Percentiles rank a stretch among this genome's conserved stretches.
These are phyloP conservation scores for Calephelis virginiensis DNA, from an alignment of 1,140 invertebrate genomes.

Conservation along the genomic window DNA sequence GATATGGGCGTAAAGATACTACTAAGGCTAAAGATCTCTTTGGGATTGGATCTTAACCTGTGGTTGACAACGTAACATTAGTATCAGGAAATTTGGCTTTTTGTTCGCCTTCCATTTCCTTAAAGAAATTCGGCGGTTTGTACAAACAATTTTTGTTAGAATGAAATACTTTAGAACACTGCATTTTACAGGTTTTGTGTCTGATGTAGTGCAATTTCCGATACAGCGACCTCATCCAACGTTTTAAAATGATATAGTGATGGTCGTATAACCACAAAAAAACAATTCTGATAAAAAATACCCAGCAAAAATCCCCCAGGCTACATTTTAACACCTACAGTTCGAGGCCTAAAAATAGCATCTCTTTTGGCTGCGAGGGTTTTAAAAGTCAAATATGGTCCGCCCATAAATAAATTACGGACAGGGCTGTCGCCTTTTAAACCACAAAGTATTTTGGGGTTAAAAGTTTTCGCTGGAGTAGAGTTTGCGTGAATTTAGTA, in stretches of 20 bases:
- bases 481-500: background rate
- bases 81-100: too few relatives aligned
- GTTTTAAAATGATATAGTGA: background rate
- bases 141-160: too few relatives aligned
- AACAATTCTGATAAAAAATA: background rate
- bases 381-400: conserved; percentile 17
- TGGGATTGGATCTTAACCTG: too few relatives aligned
- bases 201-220: too few relatives aligned
- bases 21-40: too few relatives aligned
- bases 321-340: background rate
- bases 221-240: too few relatives aligned
- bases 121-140: too few relatives aligned
- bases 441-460: background rate
- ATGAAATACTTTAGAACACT: too few relatives aligned
- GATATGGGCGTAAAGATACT: too few relatives aligned
- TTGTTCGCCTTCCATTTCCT: too few relatives aligned
- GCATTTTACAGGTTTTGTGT: too few relatives aligned
- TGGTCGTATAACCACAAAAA: background rate
- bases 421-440: conserved; percentile 3
- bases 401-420: conserved; percentile 13
- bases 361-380: conserved; percentile 2
- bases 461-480: background rate
- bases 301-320: background rate
- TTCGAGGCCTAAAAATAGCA: conserved; percentile 9
- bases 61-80: too few relatives aligned